Base-by-base conservation (phyloP, 2,113 vertebrate genomes). In the Rhinolophus sinicus region DNA sequence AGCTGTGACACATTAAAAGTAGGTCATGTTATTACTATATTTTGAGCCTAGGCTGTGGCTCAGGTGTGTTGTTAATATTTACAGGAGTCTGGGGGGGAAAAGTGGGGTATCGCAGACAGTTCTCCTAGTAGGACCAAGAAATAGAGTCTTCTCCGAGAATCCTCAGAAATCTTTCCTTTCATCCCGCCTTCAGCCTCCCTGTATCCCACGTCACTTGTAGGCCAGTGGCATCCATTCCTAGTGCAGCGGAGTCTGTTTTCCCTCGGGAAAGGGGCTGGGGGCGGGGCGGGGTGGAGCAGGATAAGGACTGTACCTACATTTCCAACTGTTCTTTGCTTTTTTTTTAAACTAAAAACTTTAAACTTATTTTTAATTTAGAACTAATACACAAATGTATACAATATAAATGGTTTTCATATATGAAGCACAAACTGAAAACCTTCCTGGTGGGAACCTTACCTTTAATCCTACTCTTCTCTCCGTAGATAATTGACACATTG, bases 191-290 rank as follows among this genome's bases (percentile, higher is more conserved):
- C 40, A 62, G 0, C 73, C 47, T 21, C 60, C 64, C 50, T 26
- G 13, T 1, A 6, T 15, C 35, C 21, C 38, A 18, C 6, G 4
- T 11, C 14, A 8, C 7, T 56, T 11, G 26, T 13, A 11, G 28
- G 6, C 12, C 8, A 0, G 1, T 7, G 28, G 8, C 28, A 5
- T n/a, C 40, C 22, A 7, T 33, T 50, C 6, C 58, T 81, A 26
- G 69, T 18, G 12, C 2, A 0, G 0, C 24, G 5, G 35, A 1
- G 7, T 52, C 28, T 22, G 0, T 40, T 44, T 24, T 67, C 18
- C 26, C 58, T 78, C 24, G 12, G 76, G 81, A 60, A 50, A n/a
- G 33, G 52, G 30, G 22, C 26, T 40, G 12, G 47, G 47, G 47
- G 3, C 16, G 14, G n/a, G 3, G 38, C n/a, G 4, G 40, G 60